Percentiles rank a stretch among this genome's conserved stretches.
phyloP scores from a whole-genome alignment of 2,113 vertebrate genomes.

The Corapipo altera region DNA sequence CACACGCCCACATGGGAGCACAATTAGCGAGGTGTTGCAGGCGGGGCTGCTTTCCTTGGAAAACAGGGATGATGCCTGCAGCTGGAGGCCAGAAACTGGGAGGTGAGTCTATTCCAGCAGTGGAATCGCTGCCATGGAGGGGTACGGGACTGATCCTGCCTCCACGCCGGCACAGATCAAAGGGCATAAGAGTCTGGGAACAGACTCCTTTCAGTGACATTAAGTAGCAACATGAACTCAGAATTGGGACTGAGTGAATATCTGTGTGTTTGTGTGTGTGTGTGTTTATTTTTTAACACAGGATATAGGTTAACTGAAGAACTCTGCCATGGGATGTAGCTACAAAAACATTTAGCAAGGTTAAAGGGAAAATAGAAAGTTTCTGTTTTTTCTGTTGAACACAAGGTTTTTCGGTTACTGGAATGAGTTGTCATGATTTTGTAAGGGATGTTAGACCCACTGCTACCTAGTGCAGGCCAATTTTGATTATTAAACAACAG shows the following conservation, averaged over 20 bases:
- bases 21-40: neutral
- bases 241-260: neutral
- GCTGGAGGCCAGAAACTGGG: neutral
- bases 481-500: neutral
- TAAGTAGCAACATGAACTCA: neutral
- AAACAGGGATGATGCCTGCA: neutral
- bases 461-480: neutral
- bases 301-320: neutral
- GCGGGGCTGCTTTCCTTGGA: neutral
- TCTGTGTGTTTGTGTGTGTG: neutral
- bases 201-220: neutral
- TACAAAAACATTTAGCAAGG: neutral
- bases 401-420: neutral
- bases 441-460: neutral
- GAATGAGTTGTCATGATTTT: neutral
- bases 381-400: neutral
- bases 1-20: neutral
- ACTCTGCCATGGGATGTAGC: neutral
- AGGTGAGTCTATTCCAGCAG: neutral
- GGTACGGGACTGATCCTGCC: neutral
- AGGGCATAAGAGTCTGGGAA: neutral
- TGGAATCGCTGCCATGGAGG: neutral
- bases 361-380: neutral
- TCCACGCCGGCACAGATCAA: neutral
- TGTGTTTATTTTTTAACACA: neutral